A percentile compares a stretch with the other conserved stretches of the same genome.
Conservation (phyloP, 2,797 vertebrate species). For the Sparus aurata region DNA sequence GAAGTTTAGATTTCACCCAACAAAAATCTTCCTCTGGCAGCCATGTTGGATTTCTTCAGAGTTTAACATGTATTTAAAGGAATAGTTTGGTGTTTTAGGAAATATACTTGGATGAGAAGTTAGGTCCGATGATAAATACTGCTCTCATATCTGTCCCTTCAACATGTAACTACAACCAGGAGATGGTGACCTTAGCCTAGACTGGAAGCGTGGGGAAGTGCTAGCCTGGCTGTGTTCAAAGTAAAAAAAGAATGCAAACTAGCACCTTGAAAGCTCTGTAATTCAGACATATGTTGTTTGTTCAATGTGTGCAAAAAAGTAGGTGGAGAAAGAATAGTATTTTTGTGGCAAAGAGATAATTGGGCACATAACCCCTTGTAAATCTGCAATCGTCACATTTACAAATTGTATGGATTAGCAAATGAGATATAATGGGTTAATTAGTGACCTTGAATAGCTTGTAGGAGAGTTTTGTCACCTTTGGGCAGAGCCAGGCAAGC, state of each 20-base stretch:
- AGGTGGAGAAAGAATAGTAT: too few species aligned
- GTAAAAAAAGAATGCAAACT: not conserved
- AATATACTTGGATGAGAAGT: not conserved
- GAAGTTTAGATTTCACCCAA: not conserved
- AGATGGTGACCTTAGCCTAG: not conserved
- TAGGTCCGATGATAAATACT: not conserved
- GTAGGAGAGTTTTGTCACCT: not conserved
- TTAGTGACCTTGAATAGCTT: not conserved
- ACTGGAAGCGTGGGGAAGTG: not conserved
- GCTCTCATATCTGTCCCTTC: not conserved
- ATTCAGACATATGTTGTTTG: not conserved
- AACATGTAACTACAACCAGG: not conserved
- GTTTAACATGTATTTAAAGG: not conserved
- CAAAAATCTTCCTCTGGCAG: not conserved
- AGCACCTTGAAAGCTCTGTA: not conserved
- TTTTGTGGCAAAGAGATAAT: not conserved
- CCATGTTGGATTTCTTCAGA: conserved; percentile 1
- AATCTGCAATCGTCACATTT: not conserved
- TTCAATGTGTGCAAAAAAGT: not conserved
- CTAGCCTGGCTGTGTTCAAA: not conserved
- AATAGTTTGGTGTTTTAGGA: not conserved
- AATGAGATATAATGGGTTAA: not conserved
- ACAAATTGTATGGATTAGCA: not conserved
- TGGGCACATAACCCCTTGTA: not conserved
- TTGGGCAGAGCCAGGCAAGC: not conserved